These are phyloP conservation scores for Deilephila elpenor DNA, from an alignment of 2,888 invertebrate species.

Conservation along the genomic window DNA sequence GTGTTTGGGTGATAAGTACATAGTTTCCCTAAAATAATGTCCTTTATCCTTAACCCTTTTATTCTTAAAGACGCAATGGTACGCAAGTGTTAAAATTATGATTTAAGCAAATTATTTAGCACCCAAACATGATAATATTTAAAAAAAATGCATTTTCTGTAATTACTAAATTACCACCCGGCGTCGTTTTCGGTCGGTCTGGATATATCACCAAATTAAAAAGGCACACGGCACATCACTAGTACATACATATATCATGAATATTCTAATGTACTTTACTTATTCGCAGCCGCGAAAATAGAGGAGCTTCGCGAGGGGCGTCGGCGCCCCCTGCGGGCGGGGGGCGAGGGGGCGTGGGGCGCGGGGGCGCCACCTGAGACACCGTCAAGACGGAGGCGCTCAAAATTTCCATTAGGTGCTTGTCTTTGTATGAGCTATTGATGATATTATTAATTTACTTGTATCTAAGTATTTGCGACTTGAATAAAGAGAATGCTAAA, in stretches of 20 bases:
- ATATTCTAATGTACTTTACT: conserved; percentile 44
- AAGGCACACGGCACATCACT: conserved; percentile 17
- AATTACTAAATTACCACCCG: too few species aligned
- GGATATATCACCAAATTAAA: neutral
- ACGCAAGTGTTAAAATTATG: too few species aligned
- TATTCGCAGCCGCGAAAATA: conserved; percentile 63
- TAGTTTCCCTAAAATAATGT: too few species aligned
- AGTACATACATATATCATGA: conserved; percentile 34
- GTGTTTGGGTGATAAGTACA: neutral
- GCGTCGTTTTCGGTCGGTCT: too few species aligned
- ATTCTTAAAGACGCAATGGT: too few species aligned
- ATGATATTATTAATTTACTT: too few species aligned
- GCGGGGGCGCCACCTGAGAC: conserved; percentile 61
- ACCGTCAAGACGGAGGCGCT: conserved; percentile 62
- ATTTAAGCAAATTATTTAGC: too few species aligned
- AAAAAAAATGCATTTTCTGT: too few species aligned
- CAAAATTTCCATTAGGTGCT: conserved; percentile 59
- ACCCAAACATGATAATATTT: too few species aligned
- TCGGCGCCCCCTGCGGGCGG: conserved; percentile 33
- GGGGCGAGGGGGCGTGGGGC: conserved; percentile 27
- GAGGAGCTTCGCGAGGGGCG: conserved; percentile 48
- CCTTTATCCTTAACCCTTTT: too few species aligned
- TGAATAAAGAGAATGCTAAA: too few species aligned
- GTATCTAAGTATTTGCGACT: too few species aligned
- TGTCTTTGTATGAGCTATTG: neutral